Base-by-base conservation (phyloP, 2,113 vertebrate species). In the Thalassarche chlororhynchos region DNA sequence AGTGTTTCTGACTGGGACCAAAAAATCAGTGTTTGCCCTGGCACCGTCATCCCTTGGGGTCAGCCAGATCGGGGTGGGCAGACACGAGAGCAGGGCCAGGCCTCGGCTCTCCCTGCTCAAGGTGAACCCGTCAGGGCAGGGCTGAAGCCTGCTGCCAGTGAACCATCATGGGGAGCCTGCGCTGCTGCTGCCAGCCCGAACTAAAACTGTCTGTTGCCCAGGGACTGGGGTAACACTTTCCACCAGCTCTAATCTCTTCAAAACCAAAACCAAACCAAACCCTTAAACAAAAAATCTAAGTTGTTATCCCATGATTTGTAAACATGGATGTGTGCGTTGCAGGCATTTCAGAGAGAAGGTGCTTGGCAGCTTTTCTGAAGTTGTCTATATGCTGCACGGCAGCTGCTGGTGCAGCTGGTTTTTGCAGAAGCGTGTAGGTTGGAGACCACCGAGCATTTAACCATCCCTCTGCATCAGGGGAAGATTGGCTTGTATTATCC, bases 161-260 rank as follows among this genome's bases (percentile, higher is more conserved):
- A 17, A 10, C 40, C 16, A 0, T 1, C 0, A 8, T 6, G 55
- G 75, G 75, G 14, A 64, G 47, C 68, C 8, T 1, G 2, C 2
- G 17, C 49, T 46, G 71, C 60, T 20, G 64, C 62, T 13, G 38
- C 71, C 58, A 14, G 23, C 32, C 72, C 6, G 2, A 20, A 7
- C 64, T 24, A 5, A 40, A 46, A 17, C 21, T 4, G 14, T 4
- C 58, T 44, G 23, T n/a, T 65, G 71, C 57, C 47, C n/a, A 18
- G 32, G 72, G 58, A 11, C 49, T 21, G 60, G 66, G 23, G 28
- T 51, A 44, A 17, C 26, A 5, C 52, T 12, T 78, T 16, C 26
- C 62, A 76, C 29, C 83, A 31, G 13, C 44, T 69, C 71, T 57
- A 17, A 57, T 20, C 17, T 34, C 54, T 51, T 34, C 9, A 32